Percentiles rank a stretch among this genome's conserved stretches.
Conservation (phyloP, 2,797 vertebrate species). For the Sphenopsis melanotis region DNA sequence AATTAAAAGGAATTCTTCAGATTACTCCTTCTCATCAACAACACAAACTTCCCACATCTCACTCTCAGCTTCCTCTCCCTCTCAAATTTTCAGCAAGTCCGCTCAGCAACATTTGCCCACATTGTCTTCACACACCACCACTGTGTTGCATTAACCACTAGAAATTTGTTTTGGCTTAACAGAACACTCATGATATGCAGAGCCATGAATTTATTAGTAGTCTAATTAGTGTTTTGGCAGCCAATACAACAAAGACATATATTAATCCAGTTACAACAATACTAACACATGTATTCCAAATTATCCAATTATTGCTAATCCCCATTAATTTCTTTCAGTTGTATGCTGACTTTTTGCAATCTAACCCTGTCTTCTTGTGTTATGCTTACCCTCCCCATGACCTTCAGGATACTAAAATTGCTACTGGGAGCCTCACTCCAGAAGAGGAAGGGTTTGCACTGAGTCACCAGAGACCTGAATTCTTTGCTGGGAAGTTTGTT, state of each 20-base stretch:
- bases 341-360: not conserved
- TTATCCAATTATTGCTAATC: constrained; percentile 8
- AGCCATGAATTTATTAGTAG: constrained; percentile 9
- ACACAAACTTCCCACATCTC: not conserved
- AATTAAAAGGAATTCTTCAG: not conserved
- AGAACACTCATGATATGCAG: not conserved
- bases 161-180: constrained; percentile 5
- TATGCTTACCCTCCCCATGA: not conserved
- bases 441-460: not conserved
- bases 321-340: not conserved
- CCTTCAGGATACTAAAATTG: not conserved
- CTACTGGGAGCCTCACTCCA: not conserved
- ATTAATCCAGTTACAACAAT: not conserved
- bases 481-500: not conserved
- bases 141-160: not conserved
- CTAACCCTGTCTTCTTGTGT: not conserved
- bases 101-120: not conserved
- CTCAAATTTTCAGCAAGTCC: not conserved
- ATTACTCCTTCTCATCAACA: not conserved
- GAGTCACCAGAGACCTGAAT: not conserved
- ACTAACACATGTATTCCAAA: not conserved
- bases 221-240: constrained; percentile 15
- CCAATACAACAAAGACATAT: not conserved
- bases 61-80: not conserved
- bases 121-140: not conserved